A percentile compares a stretch with the other conserved stretches of the same genome.
Conservation (phyloP, 2,113 vertebrate genomes). For the Alethe diademata region DNA sequence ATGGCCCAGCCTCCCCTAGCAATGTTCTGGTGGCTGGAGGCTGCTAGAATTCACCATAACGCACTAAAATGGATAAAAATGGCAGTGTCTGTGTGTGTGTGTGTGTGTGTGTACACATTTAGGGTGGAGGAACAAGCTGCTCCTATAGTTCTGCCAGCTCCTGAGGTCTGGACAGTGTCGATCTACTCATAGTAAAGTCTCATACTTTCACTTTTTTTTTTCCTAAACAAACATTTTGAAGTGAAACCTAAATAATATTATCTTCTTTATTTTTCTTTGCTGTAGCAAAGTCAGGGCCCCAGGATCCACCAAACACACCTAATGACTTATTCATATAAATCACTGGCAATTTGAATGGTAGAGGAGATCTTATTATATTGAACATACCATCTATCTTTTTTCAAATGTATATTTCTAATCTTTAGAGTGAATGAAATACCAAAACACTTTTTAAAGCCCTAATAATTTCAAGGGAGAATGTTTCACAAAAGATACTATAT, state of each 20-base stretch:
- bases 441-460: not conserved
- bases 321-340: not conserved
- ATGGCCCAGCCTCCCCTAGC: not conserved
- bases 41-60: not conserved
- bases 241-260: not conserved
- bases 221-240: not conserved
- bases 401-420: not conserved
- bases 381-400: not conserved
- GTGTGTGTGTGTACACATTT: too few species aligned
- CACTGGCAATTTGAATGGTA: not conserved
- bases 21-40: not conserved
- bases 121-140: not conserved
- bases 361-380: rapidly evolving
- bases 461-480: not conserved
- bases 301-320: not conserved
- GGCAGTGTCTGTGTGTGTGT: too few species aligned
- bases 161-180: not conserved
- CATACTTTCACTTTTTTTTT: not conserved
- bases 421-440: not conserved
- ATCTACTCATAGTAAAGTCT: not conserved
- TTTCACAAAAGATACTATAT: not conserved
- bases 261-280: not conserved
- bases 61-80: not conserved
- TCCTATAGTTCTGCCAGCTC: not conserved
- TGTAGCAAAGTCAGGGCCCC: not conserved